Percentiles rank a stretch among this genome's conserved stretches.
Evolutionary conservation across 2,113 vertebrate genomes (phyloP).

Genomic region (Zapus hudsonius): DNA sequence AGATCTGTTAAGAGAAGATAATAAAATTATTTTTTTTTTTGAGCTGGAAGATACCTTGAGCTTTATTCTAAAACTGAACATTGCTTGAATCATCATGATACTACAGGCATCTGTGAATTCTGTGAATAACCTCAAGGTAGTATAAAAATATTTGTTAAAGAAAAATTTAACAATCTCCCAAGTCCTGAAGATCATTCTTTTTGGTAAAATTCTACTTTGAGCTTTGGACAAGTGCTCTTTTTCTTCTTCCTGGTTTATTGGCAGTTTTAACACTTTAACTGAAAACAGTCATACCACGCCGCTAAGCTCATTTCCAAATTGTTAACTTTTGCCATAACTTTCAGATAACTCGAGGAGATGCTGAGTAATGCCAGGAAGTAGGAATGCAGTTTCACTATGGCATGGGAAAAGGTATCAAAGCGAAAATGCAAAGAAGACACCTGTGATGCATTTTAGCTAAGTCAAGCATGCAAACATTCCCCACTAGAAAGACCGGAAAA

Average conservation of each 20-base stretch:
- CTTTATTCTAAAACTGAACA: constrained; percentile 46
- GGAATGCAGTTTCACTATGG: neutral
- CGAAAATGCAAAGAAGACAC: neutral
- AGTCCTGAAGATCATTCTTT: constrained; percentile 49
- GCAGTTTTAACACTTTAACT: constrained; percentile 45
- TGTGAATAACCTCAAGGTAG: constrained; percentile 39
- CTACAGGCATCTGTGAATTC: constrained; percentile 61
- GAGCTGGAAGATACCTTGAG: neutral
- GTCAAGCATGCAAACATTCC: neutral
- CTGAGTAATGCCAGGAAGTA: constrained; percentile 15
- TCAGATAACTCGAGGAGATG: neutral
- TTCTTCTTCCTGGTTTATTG: constrained; percentile 58
- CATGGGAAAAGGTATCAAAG: constrained; percentile 21
- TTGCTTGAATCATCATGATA: constrained; percentile 57
- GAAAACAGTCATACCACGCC: constrained; percentile 1
- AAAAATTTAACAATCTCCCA: constrained; percentile 53
- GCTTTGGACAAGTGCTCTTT: constrained; percentile 24
- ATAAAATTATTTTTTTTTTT: constrained; percentile 41
- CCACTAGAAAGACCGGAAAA: neutral
- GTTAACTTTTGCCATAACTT: constrained; percentile 51
- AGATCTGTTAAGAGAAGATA: constrained; percentile 44
- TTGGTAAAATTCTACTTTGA: constrained; percentile 56
- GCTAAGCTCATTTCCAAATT: constrained; percentile 65
- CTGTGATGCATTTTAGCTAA: neutral
- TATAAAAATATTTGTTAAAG: constrained; percentile 60